Conservation (phyloP, 2,888 invertebrate genomes). For the Melinaea menophilus region DNA sequence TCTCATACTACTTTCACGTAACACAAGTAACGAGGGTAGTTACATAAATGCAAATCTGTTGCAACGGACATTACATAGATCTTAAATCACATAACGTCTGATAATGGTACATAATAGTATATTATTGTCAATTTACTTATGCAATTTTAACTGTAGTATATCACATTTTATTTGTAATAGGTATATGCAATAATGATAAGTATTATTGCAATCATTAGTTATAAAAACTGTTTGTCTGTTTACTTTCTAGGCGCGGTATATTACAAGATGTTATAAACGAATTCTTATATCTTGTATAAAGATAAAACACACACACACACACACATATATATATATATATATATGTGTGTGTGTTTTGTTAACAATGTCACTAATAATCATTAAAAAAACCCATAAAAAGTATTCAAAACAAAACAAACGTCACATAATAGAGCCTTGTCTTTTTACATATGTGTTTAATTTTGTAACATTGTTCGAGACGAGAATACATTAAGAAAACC, state of each 20-base stretch:
- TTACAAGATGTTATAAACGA: no score
- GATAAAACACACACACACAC: no score
- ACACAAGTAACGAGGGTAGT: conserved; percentile 8
- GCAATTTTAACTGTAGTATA: conserved; percentile 13
- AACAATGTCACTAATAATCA: no score
- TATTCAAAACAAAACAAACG: no score
- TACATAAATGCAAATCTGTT: conserved; percentile 30
- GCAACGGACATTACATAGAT: conserved; percentile 31
- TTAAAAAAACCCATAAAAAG: no score
- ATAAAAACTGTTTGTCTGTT: not conserved
- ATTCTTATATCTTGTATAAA: no score
- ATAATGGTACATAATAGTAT: conserved; percentile 15
- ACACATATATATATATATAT: no score
- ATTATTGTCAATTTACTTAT: conserved; percentile 21
- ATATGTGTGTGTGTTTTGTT: no score
- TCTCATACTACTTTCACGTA: not conserved
- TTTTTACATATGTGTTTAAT: not conserved
- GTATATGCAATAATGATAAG: not conserved
- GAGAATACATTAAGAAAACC: not conserved
- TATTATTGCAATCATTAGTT: not conserved
- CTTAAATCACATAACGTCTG: conserved; percentile 26
- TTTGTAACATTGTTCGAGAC: not conserved
- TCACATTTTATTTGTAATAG: not conserved
- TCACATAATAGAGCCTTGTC: no score
- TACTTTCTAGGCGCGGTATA: no score